Percentiles rank a stretch among this genome's conserved stretches.
These are phyloP conservation scores for Paratilapia polleni DNA, from an alignment of 2,113 vertebrate species.

Conservation along the genomic window DNA sequence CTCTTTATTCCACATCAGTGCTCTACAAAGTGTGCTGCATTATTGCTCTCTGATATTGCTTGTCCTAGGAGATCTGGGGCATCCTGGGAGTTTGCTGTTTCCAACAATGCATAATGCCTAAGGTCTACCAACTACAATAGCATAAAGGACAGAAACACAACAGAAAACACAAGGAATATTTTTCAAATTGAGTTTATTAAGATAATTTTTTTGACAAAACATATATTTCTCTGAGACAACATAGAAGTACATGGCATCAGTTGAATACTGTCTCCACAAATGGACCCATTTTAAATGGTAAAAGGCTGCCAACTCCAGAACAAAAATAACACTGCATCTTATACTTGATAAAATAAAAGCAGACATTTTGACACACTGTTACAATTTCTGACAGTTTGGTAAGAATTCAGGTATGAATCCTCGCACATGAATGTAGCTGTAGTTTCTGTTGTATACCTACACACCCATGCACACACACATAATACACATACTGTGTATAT, in stretches of 20 bases:
- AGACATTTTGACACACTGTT: constrained; percentile 30
- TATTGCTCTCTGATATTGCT: neutral
- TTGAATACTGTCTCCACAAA: constrained; percentile 41
- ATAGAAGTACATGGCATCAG: constrained; percentile 40
- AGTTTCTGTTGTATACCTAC: neutral
- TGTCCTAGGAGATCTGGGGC: neutral
- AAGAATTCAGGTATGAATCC: neutral
- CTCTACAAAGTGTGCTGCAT: neutral
- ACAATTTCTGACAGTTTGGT: neutral
- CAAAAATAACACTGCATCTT: constrained; percentile 29
- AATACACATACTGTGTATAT: neutral
- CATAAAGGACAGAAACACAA: neutral
- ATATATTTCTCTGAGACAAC: constrained; percentile 38
- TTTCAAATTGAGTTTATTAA: constrained; percentile 69
- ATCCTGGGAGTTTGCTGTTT: constrained; percentile 8
- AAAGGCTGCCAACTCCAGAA: constrained; percentile 20
- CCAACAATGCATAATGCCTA: neutral
- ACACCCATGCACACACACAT: constrained; percentile 8
- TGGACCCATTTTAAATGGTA: constrained; percentile 34
- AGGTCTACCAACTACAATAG: neutral
- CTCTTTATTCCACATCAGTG: constrained; percentile 16
- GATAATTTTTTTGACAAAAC: constrained; percentile 57
- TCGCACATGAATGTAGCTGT: neutral
- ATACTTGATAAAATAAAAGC: constrained; percentile 46
- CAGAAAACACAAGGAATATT: neutral